phyloP scores from a whole-genome alignment of 2,888 invertebrate species.

The Rotaria socialis region DNA sequence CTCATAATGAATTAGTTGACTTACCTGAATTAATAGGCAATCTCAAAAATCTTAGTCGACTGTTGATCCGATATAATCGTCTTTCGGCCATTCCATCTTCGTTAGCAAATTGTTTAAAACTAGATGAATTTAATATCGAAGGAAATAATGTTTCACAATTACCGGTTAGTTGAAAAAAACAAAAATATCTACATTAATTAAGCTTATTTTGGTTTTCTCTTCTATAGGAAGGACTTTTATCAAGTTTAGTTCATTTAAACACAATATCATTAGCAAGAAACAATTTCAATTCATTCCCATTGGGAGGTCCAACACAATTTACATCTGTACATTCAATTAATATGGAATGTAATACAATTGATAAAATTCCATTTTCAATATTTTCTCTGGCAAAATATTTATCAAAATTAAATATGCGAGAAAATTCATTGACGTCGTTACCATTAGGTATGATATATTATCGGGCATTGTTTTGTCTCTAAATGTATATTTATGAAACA shows the following conservation, averaged over 20 bases:
- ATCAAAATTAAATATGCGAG: conserved; percentile 97
- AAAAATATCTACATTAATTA: background rate
- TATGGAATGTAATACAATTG: conserved; percentile 96
- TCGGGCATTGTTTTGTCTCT: background rate
- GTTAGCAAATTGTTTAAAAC: conserved; percentile 84
- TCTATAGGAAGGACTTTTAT: conserved; percentile 78
- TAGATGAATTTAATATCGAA: conserved; percentile 99
- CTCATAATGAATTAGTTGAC: conserved; percentile 93
- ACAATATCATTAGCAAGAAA: conserved; percentile 93
- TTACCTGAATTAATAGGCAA: conserved; percentile 93
- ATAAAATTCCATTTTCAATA: conserved; percentile 97
- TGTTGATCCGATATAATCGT: conserved; percentile 88
- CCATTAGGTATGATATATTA: conserved; percentile 67
- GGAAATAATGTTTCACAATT: conserved; percentile 90
- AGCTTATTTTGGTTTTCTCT: conserved; percentile 39
- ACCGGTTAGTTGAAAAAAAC: conserved; percentile 64
- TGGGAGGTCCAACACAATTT: conserved; percentile 95
- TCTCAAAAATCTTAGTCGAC: conserved; percentile 75
- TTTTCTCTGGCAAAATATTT: conserved; percentile 90
- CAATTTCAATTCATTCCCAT: conserved; percentile 86
- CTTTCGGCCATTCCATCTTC: conserved; percentile 79
- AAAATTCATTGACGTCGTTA: conserved; percentile 87
- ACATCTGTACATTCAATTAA: conserved; percentile 85
- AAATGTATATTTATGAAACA: background rate
- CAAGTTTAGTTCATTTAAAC: conserved; percentile 80